phyloP scores from a whole-genome alignment of 2,888 invertebrate species.

The Melanostoma mellinum region DNA sequence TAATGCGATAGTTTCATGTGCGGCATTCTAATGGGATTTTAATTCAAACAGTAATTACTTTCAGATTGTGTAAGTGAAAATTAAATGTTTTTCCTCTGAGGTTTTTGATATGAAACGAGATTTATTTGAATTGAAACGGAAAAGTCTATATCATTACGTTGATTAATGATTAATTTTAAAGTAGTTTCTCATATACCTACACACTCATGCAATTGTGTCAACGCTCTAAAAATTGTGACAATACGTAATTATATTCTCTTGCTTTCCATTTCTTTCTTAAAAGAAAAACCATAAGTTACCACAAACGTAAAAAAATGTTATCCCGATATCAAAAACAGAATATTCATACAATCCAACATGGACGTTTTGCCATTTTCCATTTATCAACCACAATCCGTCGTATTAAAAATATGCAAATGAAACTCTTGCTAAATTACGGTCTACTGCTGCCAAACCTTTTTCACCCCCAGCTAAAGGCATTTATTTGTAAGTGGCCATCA shows the following conservation, averaged over 20 bases:
- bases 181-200: too few relatives aligned
- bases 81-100: slow-evolving; percentile 1
- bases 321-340: slow-evolving; percentile 8
- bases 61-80: slow-evolving; percentile 7
- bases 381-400: slow-evolving; percentile 35
- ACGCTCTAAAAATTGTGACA: too few relatives aligned
- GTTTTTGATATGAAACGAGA: neutral
- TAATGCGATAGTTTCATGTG: slow-evolving; percentile 51
- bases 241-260: too few relatives aligned
- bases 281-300: neutral
- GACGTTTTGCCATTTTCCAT: slow-evolving; percentile 46
- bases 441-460: slow-evolving; percentile 42
- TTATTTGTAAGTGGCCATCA: slow-evolving; percentile 51
- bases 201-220: too few relatives aligned
- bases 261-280: neutral
- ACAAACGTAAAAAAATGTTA: too few relatives aligned
- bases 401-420: slow-evolving; percentile 55
- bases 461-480: slow-evolving; percentile 38
- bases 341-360: slow-evolving; percentile 31
- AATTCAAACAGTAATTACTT: slow-evolving; percentile 21
- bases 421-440: slow-evolving; percentile 30
- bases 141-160: too few relatives aligned
- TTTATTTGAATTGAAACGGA: neutral
- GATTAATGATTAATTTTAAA: too few relatives aligned
- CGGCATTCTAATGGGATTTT: slow-evolving; percentile 57